Evolutionary conservation across 2,113 vertebrate species (phyloP).

Genomic region (Xenopus tropicalis): DNA sequence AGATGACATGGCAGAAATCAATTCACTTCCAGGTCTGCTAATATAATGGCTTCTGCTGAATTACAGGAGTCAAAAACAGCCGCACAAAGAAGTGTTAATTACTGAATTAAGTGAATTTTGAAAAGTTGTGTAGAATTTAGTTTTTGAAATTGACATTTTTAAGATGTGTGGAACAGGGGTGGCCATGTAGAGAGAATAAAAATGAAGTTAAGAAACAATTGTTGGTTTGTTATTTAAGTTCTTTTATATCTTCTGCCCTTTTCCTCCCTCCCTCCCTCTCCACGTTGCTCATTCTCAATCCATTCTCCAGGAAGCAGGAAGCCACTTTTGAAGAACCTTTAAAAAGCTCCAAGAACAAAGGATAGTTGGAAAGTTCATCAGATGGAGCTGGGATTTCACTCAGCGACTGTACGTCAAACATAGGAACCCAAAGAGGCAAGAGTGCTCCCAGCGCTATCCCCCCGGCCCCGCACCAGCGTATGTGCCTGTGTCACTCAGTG

Average conservation of each 20-base stretch:
- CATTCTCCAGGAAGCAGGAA: slow-evolving; percentile 41
- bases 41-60: too few species aligned
- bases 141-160: too few species aligned
- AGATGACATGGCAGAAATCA: too few species aligned
- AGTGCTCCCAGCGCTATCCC: slow-evolving; percentile 11
- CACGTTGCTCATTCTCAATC: slow-evolving; percentile 24
- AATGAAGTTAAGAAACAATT: not conserved
- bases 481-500: slow-evolving; percentile 22
- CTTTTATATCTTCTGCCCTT: not conserved
- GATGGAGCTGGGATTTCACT: slow-evolving; percentile 40
- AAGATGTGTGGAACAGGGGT: too few species aligned
- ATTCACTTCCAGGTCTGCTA: too few species aligned
- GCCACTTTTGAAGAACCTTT: slow-evolving; percentile 39
- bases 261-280: slow-evolving; percentile 25
- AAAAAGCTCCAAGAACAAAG: slow-evolving; percentile 37
- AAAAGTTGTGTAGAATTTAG: too few species aligned
- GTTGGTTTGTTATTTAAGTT: not conserved
- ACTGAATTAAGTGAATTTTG: too few species aligned
- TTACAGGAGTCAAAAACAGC: too few species aligned
- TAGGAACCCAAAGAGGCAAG: slow-evolving; percentile 15
- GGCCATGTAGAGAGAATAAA: too few species aligned
- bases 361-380: slow-evolving; percentile 42
- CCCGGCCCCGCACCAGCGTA: slow-evolving; percentile 7
- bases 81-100: too few species aligned
- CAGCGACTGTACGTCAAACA: slow-evolving; percentile 33